phyloP scores from a whole-genome alignment of 2,888 invertebrate species.

The Melieria picta region DNA sequence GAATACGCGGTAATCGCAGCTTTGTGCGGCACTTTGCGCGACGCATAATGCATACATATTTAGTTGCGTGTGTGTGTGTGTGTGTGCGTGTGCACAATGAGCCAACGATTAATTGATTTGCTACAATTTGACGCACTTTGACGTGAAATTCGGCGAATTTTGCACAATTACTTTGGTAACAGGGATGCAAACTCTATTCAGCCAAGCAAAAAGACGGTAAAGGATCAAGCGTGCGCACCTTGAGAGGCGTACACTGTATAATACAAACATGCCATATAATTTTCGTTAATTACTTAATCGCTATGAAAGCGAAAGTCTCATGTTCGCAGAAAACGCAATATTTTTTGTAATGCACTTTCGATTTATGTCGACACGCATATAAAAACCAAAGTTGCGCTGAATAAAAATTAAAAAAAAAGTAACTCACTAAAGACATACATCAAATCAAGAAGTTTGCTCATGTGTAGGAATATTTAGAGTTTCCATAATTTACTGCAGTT shows the following conservation, averaged over 20 bases:
- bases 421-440: no score
- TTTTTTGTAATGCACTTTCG: no score
- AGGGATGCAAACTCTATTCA: neutral
- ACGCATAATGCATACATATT: neutral
- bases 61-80: neutral
- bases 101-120: neutral
- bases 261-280: neutral
- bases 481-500: no score
- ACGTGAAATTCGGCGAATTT: neutral
- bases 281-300: conserved; percentile 23
- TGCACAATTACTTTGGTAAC: neutral
- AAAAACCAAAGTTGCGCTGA: no score
- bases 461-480: no score
- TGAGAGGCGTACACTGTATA: neutral
- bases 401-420: no score
- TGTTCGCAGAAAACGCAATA: neutral
- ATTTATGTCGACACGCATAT: no score
- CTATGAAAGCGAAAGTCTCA: conserved; percentile 14
- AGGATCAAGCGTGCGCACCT: neutral
- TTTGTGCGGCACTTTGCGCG: neutral
- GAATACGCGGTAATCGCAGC: neutral
- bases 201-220: neutral
- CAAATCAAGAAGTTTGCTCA: no score
- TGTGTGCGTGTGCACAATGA: neutral
- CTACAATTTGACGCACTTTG: neutral